Evolutionary conservation across 2,113 vertebrate genomes (phyloP), one percentile per base, ranked within the genome.

Genomic region (Larimichthys crocea): DNA sequence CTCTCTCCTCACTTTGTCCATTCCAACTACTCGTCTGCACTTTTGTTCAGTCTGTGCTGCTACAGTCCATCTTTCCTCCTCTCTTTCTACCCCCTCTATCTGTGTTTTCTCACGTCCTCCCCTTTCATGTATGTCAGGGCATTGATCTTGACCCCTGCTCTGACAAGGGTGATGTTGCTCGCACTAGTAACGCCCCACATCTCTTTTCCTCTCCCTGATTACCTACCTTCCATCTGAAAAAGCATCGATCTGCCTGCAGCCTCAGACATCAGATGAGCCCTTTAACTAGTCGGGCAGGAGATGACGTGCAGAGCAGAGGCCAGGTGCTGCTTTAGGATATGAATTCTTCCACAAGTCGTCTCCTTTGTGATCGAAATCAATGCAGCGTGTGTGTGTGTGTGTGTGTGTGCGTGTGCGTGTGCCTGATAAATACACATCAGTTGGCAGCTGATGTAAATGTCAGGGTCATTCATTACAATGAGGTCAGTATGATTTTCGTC

Each of bases 371-470:
- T 42, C 40, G n/a, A 60, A 69, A 79, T 84, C 48, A n/a, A 79
- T 83, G 62, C 31, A 40, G 5, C 69, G 65, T 65, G 50, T 55
- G 31, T 52, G 65, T 15, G 20, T 20, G 83, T 67, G 10, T 29
- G 59, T 42, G 24, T n/a, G n/a, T n/a, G n/a, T n/a, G n/a, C n/a
- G n/a, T n/a, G 49, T 60, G 76, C 48, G 46, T 50, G 5, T 57
- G 40, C 3, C 17, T 85, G 86, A 89, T 84, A 79, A 91, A 86
- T 74, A 60, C 85, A 81, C 83, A 89, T 86, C 80, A 78, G 69
- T 75, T 76, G 76, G 44, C 10, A 29, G 70, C 20, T 80, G 64
- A 88, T 74, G 68, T 52, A 84, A 88, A 88, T 89, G 88, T 91
- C 86, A 85, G 70, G 64, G 81, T 88, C 22, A 2, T 66, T 86